These are phyloP conservation scores for Polypterus bichir DNA, from an alignment of 2,113 vertebrate species.

Conservation along the genomic window DNA sequence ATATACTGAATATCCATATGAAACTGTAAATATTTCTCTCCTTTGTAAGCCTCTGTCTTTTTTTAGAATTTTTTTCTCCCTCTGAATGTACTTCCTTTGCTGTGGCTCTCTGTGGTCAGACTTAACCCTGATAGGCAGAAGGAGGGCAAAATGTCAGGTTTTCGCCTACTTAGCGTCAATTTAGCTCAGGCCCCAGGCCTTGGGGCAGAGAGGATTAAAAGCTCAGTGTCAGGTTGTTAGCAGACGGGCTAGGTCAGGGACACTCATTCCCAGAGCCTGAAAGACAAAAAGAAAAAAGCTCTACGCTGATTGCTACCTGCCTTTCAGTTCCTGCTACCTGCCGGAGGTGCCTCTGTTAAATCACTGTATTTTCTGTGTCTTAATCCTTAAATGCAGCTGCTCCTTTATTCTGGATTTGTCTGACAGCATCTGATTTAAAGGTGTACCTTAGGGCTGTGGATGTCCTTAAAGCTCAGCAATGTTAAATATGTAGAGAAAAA, in stretches of 20 bases:
- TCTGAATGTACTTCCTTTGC: too few species aligned
- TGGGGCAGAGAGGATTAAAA: neutral
- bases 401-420: neutral
- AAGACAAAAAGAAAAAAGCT: neutral
- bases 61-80: too few species aligned
- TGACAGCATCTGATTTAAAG: neutral
- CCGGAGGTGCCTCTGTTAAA: neutral
- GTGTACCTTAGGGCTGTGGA: neutral
- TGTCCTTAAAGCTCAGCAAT: neutral
- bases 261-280: neutral
- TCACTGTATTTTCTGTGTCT: neutral
- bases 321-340: neutral
- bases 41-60: too few species aligned
- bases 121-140: too few species aligned
- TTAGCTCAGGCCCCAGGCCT: neutral
- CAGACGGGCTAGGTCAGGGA: neutral
- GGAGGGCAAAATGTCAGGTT: too few species aligned
- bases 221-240: slow-evolving; percentile 1
- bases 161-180: neutral
- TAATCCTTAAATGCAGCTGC: neutral
- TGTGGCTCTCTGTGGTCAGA: too few species aligned
- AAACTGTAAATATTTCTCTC: too few species aligned
- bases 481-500: neutral
- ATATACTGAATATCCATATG: too few species aligned
- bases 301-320: neutral